These are phyloP conservation scores for Acanthosoma haemorrhoidale DNA, from an alignment of 2,888 invertebrate species.

Conservation along the genomic window DNA sequence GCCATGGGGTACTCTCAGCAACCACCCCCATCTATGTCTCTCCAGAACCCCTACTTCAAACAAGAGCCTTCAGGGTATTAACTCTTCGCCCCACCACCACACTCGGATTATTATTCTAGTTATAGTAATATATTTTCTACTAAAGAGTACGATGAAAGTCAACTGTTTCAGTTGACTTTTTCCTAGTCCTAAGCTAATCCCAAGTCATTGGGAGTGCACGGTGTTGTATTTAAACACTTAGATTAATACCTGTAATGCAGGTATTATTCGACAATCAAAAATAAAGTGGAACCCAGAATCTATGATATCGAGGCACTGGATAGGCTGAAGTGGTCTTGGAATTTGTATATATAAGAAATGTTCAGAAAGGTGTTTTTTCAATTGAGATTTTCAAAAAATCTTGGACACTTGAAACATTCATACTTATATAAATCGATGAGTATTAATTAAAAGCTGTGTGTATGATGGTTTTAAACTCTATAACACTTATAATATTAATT, in stretches of 20 bases:
- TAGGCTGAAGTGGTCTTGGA: not conserved
- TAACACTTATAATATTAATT: conserved; percentile 5
- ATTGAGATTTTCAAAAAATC: not conserved
- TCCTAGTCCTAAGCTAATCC: conserved; percentile 26
- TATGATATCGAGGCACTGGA: not conserved
- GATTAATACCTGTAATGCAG: conserved; percentile 2
- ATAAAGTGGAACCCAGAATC: not conserved
- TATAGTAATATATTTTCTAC: conserved; percentile 24
- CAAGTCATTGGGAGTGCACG: not conserved
- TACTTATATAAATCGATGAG: not conserved
- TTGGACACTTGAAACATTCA: not conserved
- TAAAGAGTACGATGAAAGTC: conserved; percentile 22
- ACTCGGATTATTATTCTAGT: conserved; percentile 4
- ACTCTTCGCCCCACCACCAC: conserved; percentile 20
- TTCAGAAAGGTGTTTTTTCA: not conserved
- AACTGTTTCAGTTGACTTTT: conserved; percentile 18
- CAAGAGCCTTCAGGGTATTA: conserved; percentile 36
- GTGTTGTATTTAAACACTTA: not conserved
- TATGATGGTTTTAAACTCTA: conserved; percentile 4
- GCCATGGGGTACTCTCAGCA: conserved; percentile 17
- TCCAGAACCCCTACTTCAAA: conserved; percentile 37
- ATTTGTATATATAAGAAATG: not conserved
- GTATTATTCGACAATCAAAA: conserved; percentile 27
- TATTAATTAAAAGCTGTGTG: conserved; percentile 13
- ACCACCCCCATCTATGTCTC: conserved; percentile 26